A percentile compares a stretch with the other conserved stretches of the same genome.
Conservation (phyloP, 2,113 vertebrate species). For the Ophthalmotilapia sp. region DNA sequence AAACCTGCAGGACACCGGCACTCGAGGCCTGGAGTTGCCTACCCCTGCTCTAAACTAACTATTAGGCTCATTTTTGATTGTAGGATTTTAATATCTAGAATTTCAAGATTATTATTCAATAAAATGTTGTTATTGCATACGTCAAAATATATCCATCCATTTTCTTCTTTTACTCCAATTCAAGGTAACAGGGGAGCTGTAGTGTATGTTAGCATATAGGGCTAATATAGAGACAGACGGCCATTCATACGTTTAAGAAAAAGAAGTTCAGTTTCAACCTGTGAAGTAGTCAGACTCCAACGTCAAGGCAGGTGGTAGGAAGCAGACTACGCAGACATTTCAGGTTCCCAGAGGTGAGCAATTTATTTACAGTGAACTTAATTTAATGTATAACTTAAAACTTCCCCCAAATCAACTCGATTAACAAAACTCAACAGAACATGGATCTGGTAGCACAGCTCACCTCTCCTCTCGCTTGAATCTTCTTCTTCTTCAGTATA, state of each 20-base stretch:
- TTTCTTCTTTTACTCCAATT: background rate
- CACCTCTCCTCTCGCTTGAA: too few species aligned
- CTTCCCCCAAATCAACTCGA: background rate
- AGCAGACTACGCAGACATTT: background rate
- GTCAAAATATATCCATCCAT: too few species aligned
- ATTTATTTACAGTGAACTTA: background rate
- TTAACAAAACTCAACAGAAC: background rate
- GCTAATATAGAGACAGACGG: background rate
- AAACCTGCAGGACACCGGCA: too few species aligned
- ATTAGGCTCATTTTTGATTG: too few species aligned
- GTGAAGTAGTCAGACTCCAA: background rate
- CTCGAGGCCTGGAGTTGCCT: too few species aligned
- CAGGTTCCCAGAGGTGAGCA: background rate
- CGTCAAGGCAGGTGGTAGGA: background rate
- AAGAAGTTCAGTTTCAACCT: background rate
- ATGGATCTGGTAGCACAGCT: background rate
- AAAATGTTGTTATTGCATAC: too few species aligned
- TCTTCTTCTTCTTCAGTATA: too few species aligned
- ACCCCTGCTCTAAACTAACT: too few species aligned
- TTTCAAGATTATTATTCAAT: too few species aligned
- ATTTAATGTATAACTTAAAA: background rate
- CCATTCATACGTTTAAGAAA: background rate
- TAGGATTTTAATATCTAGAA: too few species aligned
- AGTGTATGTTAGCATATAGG: background rate
- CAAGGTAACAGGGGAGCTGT: background rate